Base-by-base conservation (phyloP, 1,140 invertebrate genomes). In the Achatina immaculata region DNA sequence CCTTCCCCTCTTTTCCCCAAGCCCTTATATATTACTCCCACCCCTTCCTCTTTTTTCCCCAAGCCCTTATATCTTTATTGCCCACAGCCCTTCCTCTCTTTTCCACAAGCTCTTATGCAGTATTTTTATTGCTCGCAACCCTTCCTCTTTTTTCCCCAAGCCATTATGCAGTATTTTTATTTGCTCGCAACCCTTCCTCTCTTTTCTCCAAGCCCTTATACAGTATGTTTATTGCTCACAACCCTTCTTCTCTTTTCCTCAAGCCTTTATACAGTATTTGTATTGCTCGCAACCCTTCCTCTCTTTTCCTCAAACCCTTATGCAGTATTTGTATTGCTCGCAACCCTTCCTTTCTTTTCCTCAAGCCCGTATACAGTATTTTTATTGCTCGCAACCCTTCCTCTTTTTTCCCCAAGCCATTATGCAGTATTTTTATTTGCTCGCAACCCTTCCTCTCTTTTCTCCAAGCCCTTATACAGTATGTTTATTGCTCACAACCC, bases 1-100 rank as follows among this genome's bases (percentile, higher is more conserved):
- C n/a, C 34, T 36, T 66, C 7, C 62, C n/a, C n/a, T 24, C n/a
- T 28, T 24, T 66, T 28, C 62, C 34, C 34, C 62, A 11, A 7
- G 7, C n/a, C 34, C 62, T 66, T 28, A 7, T 66, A 7, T 28
- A 11, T 24, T 28, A 7, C 62, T 24, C n/a, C 34, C 62, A 11
- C 62, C 34, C n/a, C 62, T 28, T 66, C 62, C 34, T 66, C 62
- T 28, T 66, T 36, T 28, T 36, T 66, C 62, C n/a, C n/a, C 62
- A 11, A 7, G 7, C n/a, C n/a, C 62, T 66, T 36, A 7, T 66
- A 11, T 66, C n/a, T 66, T 66, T 24, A 11, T 66, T 24, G 7
- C 7, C n/a, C n/a, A 28, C 62, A 7, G 7, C 62, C n/a, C 34
- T 36, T 66, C 7, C 62, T 66, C n/a, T 24, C n/a, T 28, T 24